Evolutionary conservation across 2,113 vertebrate genomes (phyloP).

Genomic region (Ellobius talpinus): DNA sequence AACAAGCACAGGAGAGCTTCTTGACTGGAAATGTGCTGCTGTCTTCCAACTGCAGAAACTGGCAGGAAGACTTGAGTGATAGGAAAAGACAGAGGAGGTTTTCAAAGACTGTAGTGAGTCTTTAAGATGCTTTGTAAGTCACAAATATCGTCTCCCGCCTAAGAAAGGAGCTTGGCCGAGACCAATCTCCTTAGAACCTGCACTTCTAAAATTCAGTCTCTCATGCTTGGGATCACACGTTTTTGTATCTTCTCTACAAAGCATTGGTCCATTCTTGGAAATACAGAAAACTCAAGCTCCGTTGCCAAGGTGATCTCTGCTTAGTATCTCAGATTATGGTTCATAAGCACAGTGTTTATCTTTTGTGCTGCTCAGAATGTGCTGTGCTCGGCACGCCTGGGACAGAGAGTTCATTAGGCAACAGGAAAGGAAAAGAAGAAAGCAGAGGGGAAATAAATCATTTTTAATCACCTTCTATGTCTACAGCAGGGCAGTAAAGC

Average conservation of each 20-base stretch:
- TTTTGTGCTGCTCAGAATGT: slow-evolving; percentile 1
- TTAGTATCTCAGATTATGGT: not conserved
- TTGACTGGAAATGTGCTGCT: not conserved
- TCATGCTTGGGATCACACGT: not conserved
- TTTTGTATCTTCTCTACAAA: slow-evolving; percentile 27
- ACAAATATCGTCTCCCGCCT: not conserved
- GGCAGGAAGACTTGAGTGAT: slow-evolving; percentile 45
- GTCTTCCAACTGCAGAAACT: slow-evolving; percentile 5
- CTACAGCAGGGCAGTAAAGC: not conserved
- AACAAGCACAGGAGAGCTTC: not conserved
- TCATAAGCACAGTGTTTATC: not conserved
- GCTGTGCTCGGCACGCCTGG: not conserved
- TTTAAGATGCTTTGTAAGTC: not conserved
- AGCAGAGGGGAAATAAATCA: slow-evolving; percentile 22
- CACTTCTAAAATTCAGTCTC: not conserved
- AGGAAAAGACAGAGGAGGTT: slow-evolving; percentile 47
- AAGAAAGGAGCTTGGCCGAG: slow-evolving; percentile 37
- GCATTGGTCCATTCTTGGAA: not conserved
- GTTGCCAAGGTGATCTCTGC: not conserved
- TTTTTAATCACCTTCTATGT: slow-evolving; percentile 3
- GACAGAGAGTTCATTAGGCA: slow-evolving; percentile 21
- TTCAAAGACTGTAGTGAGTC: slow-evolving; percentile 4
- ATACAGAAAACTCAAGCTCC: not conserved
- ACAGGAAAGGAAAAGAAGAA: not conserved
- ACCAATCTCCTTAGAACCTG: not conserved